These are phyloP conservation scores for Rhineura floridana DNA, from an alignment of 2,113 vertebrate species.

Conservation along the genomic window DNA sequence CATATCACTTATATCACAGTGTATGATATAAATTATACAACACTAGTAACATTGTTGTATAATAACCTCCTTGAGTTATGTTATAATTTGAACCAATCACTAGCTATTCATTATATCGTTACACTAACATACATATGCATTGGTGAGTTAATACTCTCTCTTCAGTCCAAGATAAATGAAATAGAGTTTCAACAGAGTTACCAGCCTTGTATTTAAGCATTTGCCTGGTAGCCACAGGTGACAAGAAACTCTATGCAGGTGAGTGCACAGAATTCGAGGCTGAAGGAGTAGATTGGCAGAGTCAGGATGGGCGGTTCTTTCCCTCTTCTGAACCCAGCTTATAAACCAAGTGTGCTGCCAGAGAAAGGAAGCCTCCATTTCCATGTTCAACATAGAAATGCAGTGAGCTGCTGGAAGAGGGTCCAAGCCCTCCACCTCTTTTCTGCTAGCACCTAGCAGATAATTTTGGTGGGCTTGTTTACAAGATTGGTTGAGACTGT, in stretches of 20 bases:
- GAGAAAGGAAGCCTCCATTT: not conserved
- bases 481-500: conserved; percentile 16
- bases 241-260: not conserved
- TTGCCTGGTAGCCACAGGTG: not conserved
- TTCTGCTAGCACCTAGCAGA: not conserved
- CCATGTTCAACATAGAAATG: not conserved
- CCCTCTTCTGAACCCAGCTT: not conserved
- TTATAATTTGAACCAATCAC: conserved; percentile 57
- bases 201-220: not conserved
- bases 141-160: conserved; percentile 58
- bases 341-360: not conserved
- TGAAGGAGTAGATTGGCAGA: no score
- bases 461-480: not conserved
- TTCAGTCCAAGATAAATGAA: conserved; percentile 25
- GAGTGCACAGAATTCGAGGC: no score
- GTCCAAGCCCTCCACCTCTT: not conserved
- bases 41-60: conserved; percentile 45
- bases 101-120: conserved; percentile 56
- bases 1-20: conserved; percentile 65
- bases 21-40: conserved; percentile 69
- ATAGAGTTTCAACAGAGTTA: not conserved
- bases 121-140: conserved; percentile 55
- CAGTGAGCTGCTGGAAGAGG: not conserved
- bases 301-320: not conserved
- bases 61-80: conserved; percentile 67